Evolutionary conservation across 2,113 vertebrate genomes (phyloP).

Genomic region (Phoxinus phoxinus): DNA sequence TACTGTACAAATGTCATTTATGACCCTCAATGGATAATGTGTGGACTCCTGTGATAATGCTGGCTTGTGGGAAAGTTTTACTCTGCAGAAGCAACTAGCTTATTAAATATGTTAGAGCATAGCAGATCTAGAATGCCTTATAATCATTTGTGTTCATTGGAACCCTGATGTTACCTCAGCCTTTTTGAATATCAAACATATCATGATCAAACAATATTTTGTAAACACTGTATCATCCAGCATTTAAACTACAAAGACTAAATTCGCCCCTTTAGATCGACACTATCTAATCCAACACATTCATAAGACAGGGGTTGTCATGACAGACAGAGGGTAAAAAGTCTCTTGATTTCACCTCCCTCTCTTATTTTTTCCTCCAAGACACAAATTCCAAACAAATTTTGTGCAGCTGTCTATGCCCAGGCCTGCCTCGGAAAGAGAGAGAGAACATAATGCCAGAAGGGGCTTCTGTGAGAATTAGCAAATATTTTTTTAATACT

Average conservation of each 20-base stretch:
- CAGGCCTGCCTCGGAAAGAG: constrained; percentile 76
- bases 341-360: constrained; percentile 64
- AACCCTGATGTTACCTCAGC: neutral
- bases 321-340: constrained; percentile 46
- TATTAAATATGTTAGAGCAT: neutral
- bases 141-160: neutral
- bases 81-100: neutral
- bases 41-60: neutral
- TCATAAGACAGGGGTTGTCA: constrained; percentile 44
- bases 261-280: constrained; percentile 4
- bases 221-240: constrained; percentile 23
- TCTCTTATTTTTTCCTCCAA: constrained; percentile 79
- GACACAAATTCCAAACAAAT: constrained; percentile 89
- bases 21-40: neutral
- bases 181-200: neutral
- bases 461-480: constrained; percentile 76
- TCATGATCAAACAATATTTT: constrained; percentile 6
- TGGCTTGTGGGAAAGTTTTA: neutral
- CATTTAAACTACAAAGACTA: constrained; percentile 22
- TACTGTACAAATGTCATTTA: neutral
- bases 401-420: constrained; percentile 76
- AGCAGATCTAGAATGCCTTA: neutral
- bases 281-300: constrained; percentile 7
- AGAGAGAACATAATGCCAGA: constrained; percentile 72
- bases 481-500: constrained; percentile 67